A percentile compares a stretch with the other conserved stretches of the same genome.
These are phyloP conservation scores for Cyrtorhinus lividipennis DNA, from an alignment of 1,140 invertebrate species.

Conservation along the genomic window DNA sequence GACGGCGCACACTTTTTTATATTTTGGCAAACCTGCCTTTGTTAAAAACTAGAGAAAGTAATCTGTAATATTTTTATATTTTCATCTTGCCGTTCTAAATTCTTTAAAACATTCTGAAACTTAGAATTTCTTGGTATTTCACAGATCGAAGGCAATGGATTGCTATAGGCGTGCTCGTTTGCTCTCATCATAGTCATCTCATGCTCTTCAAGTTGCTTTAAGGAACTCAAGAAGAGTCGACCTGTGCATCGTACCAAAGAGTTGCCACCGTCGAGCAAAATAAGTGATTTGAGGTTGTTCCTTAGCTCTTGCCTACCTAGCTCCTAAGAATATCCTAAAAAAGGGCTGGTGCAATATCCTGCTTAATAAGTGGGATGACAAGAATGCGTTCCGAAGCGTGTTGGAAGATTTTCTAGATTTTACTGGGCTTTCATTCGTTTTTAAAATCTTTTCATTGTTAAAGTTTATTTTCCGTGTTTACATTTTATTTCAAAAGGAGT, in stretches of 20 bases:
- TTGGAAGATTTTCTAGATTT: too few species aligned
- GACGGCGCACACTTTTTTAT: conserved; percentile 1
- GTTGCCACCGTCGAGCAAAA: background rate
- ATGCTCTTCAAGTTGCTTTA: conserved; percentile 60
- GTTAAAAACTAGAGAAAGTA: background rate
- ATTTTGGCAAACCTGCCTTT: conserved; percentile 8
- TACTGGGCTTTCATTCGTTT: too few species aligned
- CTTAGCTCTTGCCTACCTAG: background rate
- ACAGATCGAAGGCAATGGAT: conserved; percentile 89
- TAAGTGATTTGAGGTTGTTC: background rate
- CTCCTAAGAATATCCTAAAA: too few species aligned
- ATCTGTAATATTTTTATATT: background rate
- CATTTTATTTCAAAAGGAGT: too few species aligned
- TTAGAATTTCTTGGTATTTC: conserved; percentile 32
- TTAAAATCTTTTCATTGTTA: too few species aligned
- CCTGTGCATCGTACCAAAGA: background rate
- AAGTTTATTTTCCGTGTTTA: too few species aligned
- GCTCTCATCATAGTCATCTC: conserved; percentile 73
- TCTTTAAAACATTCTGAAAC: background rate
- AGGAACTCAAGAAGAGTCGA: background rate
- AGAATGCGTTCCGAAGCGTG: too few species aligned
- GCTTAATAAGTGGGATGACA: too few species aligned
- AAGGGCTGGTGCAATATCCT: background rate
- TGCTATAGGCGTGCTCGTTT: conserved; percentile 70
- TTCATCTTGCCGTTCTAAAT: background rate